phyloP scores from a whole-genome alignment of 2,888 invertebrate genomes.

The Agrenia bidenticulata region DNA sequence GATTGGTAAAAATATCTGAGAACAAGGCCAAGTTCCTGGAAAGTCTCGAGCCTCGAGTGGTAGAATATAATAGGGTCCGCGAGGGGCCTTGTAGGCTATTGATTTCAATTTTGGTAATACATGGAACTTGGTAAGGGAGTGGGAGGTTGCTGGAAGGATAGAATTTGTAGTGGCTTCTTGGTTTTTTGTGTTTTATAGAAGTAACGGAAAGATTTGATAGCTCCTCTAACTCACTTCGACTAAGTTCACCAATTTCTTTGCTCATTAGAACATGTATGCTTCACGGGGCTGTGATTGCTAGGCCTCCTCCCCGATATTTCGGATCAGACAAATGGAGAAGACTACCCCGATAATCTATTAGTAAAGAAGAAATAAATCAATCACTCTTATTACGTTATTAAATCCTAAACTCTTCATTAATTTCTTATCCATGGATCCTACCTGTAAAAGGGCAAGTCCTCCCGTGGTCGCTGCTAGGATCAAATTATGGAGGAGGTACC shows the following conservation, averaged over 20 bases:
- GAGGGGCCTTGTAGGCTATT: too few species aligned
- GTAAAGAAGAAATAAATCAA: constrained; percentile 28
- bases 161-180: neutral
- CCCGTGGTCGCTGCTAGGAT: constrained; percentile 58
- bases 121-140: too few species aligned
- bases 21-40: too few species aligned
- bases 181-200: neutral
- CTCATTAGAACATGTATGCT: constrained; percentile 42
- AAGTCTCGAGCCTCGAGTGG: too few species aligned
- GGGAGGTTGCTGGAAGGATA: neutral
- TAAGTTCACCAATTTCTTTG: constrained; percentile 25
- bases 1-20: too few species aligned
- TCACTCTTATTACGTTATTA: neutral
- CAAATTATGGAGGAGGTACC: constrained; percentile 58
- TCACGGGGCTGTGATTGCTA: constrained; percentile 44
- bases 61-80: too few species aligned
- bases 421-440: too few species aligned
- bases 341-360: constrained; percentile 55
- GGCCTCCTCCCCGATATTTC: constrained; percentile 53
- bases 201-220: neutral
- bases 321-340: constrained; percentile 55
- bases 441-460: constrained; percentile 57
- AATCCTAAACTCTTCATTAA: too few species aligned
- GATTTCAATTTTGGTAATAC: too few species aligned
- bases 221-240: constrained; percentile 8